Base-by-base conservation (phyloP, 2,797 vertebrate species). In the Danio aesculapii region DNA sequence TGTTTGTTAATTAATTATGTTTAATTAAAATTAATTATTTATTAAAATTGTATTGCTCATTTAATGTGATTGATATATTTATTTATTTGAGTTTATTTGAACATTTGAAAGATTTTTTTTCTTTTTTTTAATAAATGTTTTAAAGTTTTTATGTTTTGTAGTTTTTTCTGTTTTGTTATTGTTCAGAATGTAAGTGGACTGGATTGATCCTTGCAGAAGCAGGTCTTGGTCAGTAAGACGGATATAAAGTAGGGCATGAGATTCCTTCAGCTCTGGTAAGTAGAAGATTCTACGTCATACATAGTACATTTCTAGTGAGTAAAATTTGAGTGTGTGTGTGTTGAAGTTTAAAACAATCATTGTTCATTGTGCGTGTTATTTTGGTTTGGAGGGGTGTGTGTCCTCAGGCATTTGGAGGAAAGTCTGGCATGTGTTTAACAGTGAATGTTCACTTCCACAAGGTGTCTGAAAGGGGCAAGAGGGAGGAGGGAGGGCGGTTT, bases 401-500 rank as follows among this genome's bases (percentile, higher is more conserved):
- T 66, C 2, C 50, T 72, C 5, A 30, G 14, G 52, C 6, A 55
- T 55, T 44, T 30, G 19, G 6, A 5, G 43, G 43, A 59, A 67
- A 71, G 11, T 46, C 46, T 41, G 13, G 55, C 17, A 72, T 14
- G 70, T 41, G 7, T 21, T 46, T 14, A 58, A 58, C 53, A 14
- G 59, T 78, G n/a, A 62, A 4, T 21, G 58, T 63, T 39, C 17
- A 30, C 17, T 21, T 71, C 30, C 30, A 30, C n/a, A 77, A 69
- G 53, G 44, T 69, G 64, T 46, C 46, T n/a, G 8, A 49, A 16
- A 16, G 63, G 44, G 69, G 47, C 49, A 21, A 30, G 6, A 62
- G 57, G 14, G 53, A 63, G 30, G n/a, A 62, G 47, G 76, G 44
- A 58, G 75, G 66, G 76, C 19, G 41, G 55, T 49, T 58, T 43